Base-by-base conservation (phyloP, 2,888 invertebrate genomes). In the Tenodera sinensis region DNA sequence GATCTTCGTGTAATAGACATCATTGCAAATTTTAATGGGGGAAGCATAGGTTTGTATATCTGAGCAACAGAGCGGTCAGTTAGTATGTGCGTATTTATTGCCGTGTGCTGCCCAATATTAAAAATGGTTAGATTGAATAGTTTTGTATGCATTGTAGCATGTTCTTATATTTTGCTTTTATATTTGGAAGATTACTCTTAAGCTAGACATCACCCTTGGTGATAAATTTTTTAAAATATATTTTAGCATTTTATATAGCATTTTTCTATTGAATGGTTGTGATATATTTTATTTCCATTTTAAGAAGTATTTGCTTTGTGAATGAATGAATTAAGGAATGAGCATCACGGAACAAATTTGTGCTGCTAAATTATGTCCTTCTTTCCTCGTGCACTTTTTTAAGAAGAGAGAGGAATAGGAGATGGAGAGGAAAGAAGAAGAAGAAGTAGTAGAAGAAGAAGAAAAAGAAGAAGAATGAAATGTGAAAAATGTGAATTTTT, bases 201-300 rank as follows among this genome's bases (percentile, higher is more conserved):
- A 71, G 54, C 54, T 71, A 71, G 15, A 6, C 27, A 83, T 83
- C 30, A 28, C 83, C 30, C 30, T 15, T 83, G 28, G 28, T 28
- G 30, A 83, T 30, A 15, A 42, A 8, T 42, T 71, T 71, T 71
- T 71, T 71, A 20, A 71, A 71, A 71, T 88, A 34, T 84, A 27
- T 90, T 84, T 71, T 89, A 88, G 87, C 84, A 87, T 90, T 90
- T 90, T 71, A 87, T 87, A 81, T 89, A 88, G 87, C 88, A 89
- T 89, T 89, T 86, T 89, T 90, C 83, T 90, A 89, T 90, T 88
- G 89, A 88, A 90, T 89, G 90, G 90, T 90, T 90, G 90, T 90
- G 90, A 90, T 90, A 90, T 89, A 87, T 90, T 89, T 89, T 89
- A 90, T 90, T 90, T 88, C 89, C 89, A 89, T 89, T 42, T 88